A percentile compares a stretch with the other conserved stretches of the same genome.
Evolutionary conservation across 2,797 vertebrate species (phyloP).

Genomic region (Danio albolineatus): DNA sequence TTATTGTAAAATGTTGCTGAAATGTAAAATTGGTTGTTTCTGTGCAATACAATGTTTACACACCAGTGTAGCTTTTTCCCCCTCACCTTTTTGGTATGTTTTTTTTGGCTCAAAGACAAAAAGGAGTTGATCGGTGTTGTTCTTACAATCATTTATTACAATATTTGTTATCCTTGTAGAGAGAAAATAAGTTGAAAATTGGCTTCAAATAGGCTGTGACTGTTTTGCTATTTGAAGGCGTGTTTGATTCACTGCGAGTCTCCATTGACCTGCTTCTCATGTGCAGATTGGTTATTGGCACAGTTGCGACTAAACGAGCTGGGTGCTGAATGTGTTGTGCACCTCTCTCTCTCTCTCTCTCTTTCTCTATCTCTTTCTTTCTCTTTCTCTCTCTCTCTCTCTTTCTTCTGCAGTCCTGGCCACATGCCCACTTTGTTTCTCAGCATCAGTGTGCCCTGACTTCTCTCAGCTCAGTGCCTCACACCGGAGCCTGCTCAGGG

Average conservation of each 20-base stretch:
- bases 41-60: background rate
- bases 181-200: too few species aligned
- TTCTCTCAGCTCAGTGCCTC: slow-evolving; percentile 18
- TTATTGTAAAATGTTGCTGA: too few species aligned
- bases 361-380: too few species aligned
- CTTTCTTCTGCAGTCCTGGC: slow-evolving; percentile 44
- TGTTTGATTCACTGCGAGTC: background rate
- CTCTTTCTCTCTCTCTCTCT: slow-evolving; percentile 12
- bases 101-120: too few species aligned
- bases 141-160: too few species aligned
- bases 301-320: slow-evolving; percentile 34
- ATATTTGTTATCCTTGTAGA: background rate
- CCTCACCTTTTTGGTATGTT: too few species aligned
- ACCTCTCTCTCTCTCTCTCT: slow-evolving; percentile 13
- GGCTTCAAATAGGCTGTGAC: too few species aligned
- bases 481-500: slow-evolving; percentile 8
- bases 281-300: slow-evolving; percentile 42
- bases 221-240: background rate
- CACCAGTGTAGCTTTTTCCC: too few species aligned
- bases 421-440: slow-evolving; percentile 43
- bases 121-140: too few species aligned
- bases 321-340: slow-evolving; percentile 39
- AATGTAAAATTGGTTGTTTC: background rate
- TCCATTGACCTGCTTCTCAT: background rate
- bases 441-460: slow-evolving; percentile 48